phyloP scores from a whole-genome alignment of 2,888 invertebrate genomes.

The Fragum sueziense region DNA sequence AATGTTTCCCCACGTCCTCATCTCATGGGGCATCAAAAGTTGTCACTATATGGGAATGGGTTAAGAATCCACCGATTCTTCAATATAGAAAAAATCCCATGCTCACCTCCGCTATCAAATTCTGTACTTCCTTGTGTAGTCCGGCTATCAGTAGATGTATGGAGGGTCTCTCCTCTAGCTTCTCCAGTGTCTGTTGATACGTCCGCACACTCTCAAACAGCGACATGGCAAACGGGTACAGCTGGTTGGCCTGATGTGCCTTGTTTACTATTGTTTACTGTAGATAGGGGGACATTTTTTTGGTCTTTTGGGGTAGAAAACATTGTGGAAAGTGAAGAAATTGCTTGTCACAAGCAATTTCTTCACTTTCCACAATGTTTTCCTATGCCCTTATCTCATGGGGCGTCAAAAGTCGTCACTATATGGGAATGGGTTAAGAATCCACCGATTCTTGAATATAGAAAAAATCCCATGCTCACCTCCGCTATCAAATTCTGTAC shows the following conservation, averaged over 20 bases:
- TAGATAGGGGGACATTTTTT: too few relatives aligned
- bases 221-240: conserved; percentile 99
- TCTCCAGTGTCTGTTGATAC: conserved; percentile 97
- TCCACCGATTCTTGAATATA: too few relatives aligned
- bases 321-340: too few relatives aligned
- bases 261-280: conserved; percentile 99
- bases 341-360: too few relatives aligned
- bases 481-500: conserved; percentile 95
- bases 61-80: background rate
- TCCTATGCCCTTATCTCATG: too few relatives aligned
- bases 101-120: conserved; percentile 92
- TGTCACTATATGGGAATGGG: background rate
- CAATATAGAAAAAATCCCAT: background rate
- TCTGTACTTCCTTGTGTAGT: conserved; percentile 95
- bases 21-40: too few relatives aligned
- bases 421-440: too few relatives aligned
- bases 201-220: conserved; percentile 98
- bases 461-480: conserved; percentile 83
- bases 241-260: conserved; percentile 98
- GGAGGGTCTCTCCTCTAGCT: conserved; percentile 92
- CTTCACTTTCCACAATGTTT: too few relatives aligned
- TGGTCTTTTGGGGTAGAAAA: too few relatives aligned
- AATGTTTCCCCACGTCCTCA: too few relatives aligned
- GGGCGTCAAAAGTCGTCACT: too few relatives aligned
- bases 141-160: conserved; percentile 98